phyloP scores from a whole-genome alignment of 1,140 invertebrate genomes.

The Microvelia longipes region DNA sequence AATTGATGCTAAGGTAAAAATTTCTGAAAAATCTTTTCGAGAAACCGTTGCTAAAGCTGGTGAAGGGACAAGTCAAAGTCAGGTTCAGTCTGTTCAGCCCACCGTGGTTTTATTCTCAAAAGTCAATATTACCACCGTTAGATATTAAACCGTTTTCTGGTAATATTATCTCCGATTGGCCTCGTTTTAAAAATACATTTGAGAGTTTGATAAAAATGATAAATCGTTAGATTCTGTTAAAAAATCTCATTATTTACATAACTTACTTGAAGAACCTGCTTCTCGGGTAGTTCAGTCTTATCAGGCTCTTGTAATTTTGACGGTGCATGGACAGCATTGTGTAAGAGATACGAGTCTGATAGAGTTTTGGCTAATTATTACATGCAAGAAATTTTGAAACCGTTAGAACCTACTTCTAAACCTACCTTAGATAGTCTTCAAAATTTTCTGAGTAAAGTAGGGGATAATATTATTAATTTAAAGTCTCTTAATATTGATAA shows the following conservation, averaged over 20 bases:
- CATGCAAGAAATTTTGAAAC: neutral
- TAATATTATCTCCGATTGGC: neutral
- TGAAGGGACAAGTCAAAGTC: no score
- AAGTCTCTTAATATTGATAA: neutral
- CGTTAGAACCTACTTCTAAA: neutral
- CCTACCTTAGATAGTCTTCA: neutral
- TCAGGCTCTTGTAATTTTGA: neutral
- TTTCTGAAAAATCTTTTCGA: no score
- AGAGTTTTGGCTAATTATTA: neutral
- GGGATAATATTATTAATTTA: neutral
- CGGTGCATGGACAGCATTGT: neutral
- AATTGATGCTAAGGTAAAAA: no score
- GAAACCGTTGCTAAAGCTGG: no score
- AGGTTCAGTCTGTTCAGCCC: no score
- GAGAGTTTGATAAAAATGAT: neutral
- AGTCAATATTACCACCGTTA: neutral
- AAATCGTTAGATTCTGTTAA: neutral
- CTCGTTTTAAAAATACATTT: neutral
- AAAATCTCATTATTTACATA: neutral
- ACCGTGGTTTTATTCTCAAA: no score
- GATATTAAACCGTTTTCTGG: neutral
- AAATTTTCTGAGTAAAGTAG: neutral
- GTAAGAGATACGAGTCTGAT: neutral
- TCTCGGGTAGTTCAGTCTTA: neutral
- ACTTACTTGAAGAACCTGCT: neutral